Evolutionary conservation across 1,140 invertebrate genomes (phyloP).

Genomic region (Zaprionus taronus): DNA sequence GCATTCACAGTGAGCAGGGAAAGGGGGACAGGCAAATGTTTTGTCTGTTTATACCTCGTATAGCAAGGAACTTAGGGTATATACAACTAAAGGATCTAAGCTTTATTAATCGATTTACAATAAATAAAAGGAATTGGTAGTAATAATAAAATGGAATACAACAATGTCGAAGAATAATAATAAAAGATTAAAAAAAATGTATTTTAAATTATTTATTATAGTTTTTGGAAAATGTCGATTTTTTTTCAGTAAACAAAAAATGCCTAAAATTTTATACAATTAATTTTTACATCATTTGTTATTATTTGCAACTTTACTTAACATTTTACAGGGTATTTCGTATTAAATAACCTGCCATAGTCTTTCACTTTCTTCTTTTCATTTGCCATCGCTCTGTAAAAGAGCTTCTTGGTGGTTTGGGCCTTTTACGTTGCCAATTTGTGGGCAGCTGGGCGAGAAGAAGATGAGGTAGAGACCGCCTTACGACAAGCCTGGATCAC

Average conservation of each 20-base stretch:
- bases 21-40: constrained; percentile 64
- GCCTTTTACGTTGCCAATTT: constrained; percentile 63
- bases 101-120: too few species aligned
- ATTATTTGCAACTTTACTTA: too few species aligned
- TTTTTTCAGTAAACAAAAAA: too few species aligned
- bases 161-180: too few species aligned
- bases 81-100: background rate
- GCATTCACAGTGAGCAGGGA: constrained; percentile 14
- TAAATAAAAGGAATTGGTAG: too few species aligned
- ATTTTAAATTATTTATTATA: too few species aligned
- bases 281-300: too few species aligned
- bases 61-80: background rate
- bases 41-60: constrained; percentile 18
- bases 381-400: constrained; percentile 47
- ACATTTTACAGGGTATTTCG: background rate
- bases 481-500: constrained; percentile 33
- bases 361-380: constrained; percentile 42
- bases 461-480: background rate
- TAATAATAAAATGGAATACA: too few species aligned
- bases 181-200: too few species aligned
- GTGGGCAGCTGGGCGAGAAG: constrained; percentile 7
- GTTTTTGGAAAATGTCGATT: too few species aligned
- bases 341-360: background rate
- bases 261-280: too few species aligned
- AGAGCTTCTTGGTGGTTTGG: constrained; percentile 24